Conservation (phyloP, 2,113 vertebrate genomes). For the Progne subis region DNA sequence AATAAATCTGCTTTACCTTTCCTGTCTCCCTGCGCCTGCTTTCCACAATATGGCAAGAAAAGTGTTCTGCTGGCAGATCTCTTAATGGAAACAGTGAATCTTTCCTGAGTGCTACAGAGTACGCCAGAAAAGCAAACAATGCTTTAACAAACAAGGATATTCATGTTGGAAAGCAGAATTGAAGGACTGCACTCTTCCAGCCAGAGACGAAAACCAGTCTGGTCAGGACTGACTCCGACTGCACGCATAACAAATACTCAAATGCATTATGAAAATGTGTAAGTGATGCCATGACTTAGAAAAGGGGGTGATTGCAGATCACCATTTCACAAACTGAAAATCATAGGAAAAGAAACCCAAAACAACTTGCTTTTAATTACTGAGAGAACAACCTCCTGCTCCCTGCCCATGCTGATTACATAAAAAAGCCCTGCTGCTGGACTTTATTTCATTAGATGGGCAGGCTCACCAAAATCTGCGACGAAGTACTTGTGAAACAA, state of each 20-base stretch:
- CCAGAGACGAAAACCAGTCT: not conserved
- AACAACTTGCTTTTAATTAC: not conserved
- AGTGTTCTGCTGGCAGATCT: not conserved
- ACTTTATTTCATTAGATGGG: not conserved
- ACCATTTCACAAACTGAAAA: not conserved
- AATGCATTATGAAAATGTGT: not conserved
- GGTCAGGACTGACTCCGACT: not conserved
- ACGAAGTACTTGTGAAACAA: not conserved
- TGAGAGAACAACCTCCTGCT: not conserved
- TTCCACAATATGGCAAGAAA: not conserved
- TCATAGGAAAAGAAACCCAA: not conserved
- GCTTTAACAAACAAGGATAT: not conserved
- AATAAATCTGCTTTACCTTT: not conserved
- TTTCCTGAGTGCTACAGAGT: not conserved
- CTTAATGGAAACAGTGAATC: not conserved
- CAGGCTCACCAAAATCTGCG: not conserved
- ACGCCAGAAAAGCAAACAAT: slow-evolving; percentile 26
- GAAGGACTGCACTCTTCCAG: not conserved
- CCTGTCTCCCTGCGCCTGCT: not conserved
- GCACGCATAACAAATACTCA: not conserved
- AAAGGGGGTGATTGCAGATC: not conserved
- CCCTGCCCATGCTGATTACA: not conserved
- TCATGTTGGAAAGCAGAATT: not conserved
- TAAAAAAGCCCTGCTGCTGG: not conserved
- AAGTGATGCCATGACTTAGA: not conserved